Evolutionary conservation across 2,888 invertebrate genomes (phyloP), one percentile per base, ranked within the genome.

Genomic region (Lacanobia wlatinum): DNA sequence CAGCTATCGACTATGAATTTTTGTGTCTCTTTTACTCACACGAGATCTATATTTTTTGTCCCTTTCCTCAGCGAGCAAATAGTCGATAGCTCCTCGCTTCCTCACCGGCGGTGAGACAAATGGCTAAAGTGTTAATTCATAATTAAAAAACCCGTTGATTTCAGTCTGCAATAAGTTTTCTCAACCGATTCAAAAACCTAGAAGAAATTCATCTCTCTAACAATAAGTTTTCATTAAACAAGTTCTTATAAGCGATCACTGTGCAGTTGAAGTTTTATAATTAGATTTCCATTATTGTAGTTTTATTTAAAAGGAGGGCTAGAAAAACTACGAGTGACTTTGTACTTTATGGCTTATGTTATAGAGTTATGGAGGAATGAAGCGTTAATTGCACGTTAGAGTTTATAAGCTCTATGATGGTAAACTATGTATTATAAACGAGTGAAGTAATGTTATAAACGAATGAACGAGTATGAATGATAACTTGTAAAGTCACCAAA

Each of bases 251-350:
- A 71, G 60, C 65, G 63, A 68, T 73, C 62, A 69, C 73, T 62
- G 73, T 79, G 85, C 74, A 38, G 46, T 72, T 80, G 82, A 82
- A 72, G 82, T 72, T 72, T 71, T 21, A 53, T 77, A 63, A 80
- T 82, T 82, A 82, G 62, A 72, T 56, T 79, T 66, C 69, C 52
- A 65, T 68, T 62, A 68, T 68, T 63, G 21, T 58, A 56, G 40
- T 80, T 75, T 71, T 58, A 64, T 76, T 70, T 21, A 43, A n/a
- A 21, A 60, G 34, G 28, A 52, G 55, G 38, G 53, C 18, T 40
- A 6, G 34, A 23, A 53, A 59, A 63, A 34, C 18, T 46, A 9
- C 28, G 14, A 18, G 2, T 18, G 23, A 21, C 58, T 58, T 50
- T 43, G 7, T 23, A 12, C 14, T 69, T 61, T n/a, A 21, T 52